Evolutionary conservation across 2,113 vertebrate genomes (phyloP).

Genomic region (Cheirogaleus medius): DNA sequence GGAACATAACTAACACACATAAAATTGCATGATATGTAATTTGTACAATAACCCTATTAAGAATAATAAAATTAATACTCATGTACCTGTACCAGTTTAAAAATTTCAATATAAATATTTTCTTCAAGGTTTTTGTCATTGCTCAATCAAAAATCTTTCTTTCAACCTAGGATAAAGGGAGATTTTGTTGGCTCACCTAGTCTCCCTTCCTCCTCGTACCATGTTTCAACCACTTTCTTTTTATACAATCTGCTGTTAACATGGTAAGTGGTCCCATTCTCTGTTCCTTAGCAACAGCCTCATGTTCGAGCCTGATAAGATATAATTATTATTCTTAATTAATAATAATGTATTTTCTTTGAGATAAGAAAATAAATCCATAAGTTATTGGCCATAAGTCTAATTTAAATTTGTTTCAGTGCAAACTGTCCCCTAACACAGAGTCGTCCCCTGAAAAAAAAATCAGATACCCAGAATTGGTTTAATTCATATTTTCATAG

Average conservation of each 20-base stretch:
- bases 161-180: background rate
- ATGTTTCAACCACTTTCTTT: background rate
- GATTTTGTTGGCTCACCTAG: background rate
- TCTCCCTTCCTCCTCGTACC: background rate
- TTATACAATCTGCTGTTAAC: background rate
- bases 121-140: background rate
- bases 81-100: background rate
- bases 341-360: conserved; percentile 25
- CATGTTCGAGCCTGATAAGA: background rate
- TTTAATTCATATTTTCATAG: background rate
- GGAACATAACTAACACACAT: background rate
- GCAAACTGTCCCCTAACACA: background rate
- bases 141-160: background rate
- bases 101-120: background rate
- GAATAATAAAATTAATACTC: background rate
- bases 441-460: background rate
- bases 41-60: background rate
- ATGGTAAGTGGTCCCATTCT: background rate
- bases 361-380: background rate
- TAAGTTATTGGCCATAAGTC: background rate
- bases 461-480: background rate
- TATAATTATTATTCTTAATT: background rate
- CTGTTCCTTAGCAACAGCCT: background rate
- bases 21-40: background rate
- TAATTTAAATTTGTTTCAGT: background rate